Evolutionary conservation across 1,140 invertebrate species (phyloP).

Genomic region (Manduca sexta): DNA sequence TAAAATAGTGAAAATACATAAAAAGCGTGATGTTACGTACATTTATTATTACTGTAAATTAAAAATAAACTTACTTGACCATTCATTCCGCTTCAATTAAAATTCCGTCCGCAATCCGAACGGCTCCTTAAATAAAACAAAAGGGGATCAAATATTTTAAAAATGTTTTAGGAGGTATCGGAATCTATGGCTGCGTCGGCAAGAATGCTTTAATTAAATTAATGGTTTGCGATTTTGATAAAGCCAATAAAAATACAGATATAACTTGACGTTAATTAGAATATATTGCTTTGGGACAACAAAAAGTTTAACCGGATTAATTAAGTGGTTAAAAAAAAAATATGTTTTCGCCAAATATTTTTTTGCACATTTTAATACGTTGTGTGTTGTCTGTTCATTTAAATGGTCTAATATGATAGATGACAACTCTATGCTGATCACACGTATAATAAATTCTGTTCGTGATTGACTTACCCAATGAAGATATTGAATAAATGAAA

Average conservation of each 20-base stretch:
- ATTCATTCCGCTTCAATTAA: slow-evolving; percentile 45
- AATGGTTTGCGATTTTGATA: slow-evolving; percentile 49
- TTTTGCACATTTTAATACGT: too few relatives aligned
- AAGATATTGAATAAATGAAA: too few relatives aligned
- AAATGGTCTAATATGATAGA: too few relatives aligned
- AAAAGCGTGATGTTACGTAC: too few relatives aligned
- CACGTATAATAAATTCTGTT: too few relatives aligned
- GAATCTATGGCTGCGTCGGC: slow-evolving; percentile 35
- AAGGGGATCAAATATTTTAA: slow-evolving; percentile 38
- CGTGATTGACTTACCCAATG: too few relatives aligned
- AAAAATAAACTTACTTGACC: neutral
- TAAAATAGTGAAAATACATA: too few relatives aligned
- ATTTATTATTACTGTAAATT: neutral
- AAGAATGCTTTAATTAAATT: slow-evolving; percentile 63
- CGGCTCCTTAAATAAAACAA: slow-evolving; percentile 33
- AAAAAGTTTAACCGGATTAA: too few relatives aligned
- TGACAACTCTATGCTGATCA: too few relatives aligned
- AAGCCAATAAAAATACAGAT: slow-evolving; percentile 37
- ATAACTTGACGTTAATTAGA: slow-evolving; percentile 45
- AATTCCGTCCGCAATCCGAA: slow-evolving; percentile 47
- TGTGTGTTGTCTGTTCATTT: too few relatives aligned
- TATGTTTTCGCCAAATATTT: too few relatives aligned
- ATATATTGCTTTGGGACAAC: slow-evolving; percentile 26
- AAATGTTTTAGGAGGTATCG: slow-evolving; percentile 51
- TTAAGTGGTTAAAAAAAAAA: too few relatives aligned